Evolutionary conservation across 2,888 invertebrate genomes (phyloP).

Genomic region (Hydrotaea cyrtoneurina): DNA sequence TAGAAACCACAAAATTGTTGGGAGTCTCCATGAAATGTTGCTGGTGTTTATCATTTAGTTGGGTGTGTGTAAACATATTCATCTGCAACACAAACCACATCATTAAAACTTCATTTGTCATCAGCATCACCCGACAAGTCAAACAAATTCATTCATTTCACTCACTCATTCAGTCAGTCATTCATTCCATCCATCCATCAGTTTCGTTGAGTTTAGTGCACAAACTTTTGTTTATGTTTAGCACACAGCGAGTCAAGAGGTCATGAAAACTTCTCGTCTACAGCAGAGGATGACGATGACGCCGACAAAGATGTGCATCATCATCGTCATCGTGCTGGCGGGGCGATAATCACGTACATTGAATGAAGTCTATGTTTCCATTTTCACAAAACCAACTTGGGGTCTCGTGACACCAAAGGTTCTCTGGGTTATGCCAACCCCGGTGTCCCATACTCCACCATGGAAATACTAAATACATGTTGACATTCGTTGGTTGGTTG

Average conservation of each 20-base stretch:
- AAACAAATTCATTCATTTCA: conserved; percentile 42
- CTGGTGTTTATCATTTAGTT: background rate
- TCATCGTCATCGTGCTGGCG: background rate
- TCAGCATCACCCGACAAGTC: conserved; percentile 54
- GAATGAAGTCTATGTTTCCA: background rate
- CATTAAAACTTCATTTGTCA: conserved; percentile 66
- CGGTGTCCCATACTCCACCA: too few species aligned
- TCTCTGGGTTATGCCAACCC: too few species aligned
- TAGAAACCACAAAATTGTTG: background rate
- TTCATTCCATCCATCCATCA: too few species aligned
- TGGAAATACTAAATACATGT: background rate
- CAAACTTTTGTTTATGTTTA: background rate
- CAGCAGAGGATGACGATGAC: background rate
- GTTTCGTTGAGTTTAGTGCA: background rate
- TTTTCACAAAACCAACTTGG: too few species aligned
- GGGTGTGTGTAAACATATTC: conserved; percentile 20
- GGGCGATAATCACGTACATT: background rate
- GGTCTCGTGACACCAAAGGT: too few species aligned
- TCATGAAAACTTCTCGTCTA: background rate
- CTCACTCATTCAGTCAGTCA: too few species aligned
- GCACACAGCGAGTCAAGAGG: conserved; percentile 17
- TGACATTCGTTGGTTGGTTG: background rate
- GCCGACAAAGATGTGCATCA: background rate
- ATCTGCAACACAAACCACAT: conserved; percentile 44
- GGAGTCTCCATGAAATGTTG: conserved; percentile 20